Evolutionary conservation across 2,888 invertebrate species (phyloP).

Genomic region (Microdon myrmicae): DNA sequence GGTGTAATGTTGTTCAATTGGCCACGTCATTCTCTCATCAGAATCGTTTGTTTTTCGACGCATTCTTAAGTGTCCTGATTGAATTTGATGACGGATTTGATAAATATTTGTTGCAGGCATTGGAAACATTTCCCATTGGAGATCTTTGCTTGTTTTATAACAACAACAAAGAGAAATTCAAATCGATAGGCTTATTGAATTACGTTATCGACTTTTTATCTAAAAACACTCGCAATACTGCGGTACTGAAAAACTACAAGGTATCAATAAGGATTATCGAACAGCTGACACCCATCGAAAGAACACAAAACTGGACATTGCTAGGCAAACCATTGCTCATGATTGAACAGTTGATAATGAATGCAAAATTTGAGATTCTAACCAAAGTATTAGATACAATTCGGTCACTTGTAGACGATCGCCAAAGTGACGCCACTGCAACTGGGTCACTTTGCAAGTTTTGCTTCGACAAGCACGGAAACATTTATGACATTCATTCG

Average conservation of each 20-base stretch:
- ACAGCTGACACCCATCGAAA: conserved; percentile 71
- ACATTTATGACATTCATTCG: conserved; percentile 59
- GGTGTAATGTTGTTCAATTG: conserved; percentile 72
- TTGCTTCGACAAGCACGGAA: conserved; percentile 63
- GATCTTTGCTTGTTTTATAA: conserved; percentile 74
- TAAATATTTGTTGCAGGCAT: conserved; percentile 68
- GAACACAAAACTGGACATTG: conserved; percentile 72
- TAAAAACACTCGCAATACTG: conserved; percentile 57
- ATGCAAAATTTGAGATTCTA: conserved; percentile 78
- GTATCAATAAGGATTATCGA: conserved; percentile 77
- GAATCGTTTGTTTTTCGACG: conserved; percentile 61
- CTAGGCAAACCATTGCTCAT: conserved; percentile 79
- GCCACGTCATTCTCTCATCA: conserved; percentile 56
- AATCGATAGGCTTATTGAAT: conserved; percentile 73
- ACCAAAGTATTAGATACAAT: conserved; percentile 72
- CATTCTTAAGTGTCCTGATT: conserved; percentile 58
- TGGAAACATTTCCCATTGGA: conserved; percentile 71
- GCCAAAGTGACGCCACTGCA: conserved; percentile 6
- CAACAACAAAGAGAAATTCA: conserved; percentile 72
- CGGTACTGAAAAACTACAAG: conserved; percentile 71
- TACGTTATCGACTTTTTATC: conserved; percentile 74
- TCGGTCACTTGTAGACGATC: conserved; percentile 60
- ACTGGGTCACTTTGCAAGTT: conserved; percentile 56
- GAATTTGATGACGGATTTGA: conserved; percentile 58
- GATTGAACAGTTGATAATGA: conserved; percentile 88